A percentile compares a stretch with the other conserved stretches of the same genome.
Evolutionary conservation across 2,888 invertebrate species (phyloP).

Genomic region (Nudaria mundana): DNA sequence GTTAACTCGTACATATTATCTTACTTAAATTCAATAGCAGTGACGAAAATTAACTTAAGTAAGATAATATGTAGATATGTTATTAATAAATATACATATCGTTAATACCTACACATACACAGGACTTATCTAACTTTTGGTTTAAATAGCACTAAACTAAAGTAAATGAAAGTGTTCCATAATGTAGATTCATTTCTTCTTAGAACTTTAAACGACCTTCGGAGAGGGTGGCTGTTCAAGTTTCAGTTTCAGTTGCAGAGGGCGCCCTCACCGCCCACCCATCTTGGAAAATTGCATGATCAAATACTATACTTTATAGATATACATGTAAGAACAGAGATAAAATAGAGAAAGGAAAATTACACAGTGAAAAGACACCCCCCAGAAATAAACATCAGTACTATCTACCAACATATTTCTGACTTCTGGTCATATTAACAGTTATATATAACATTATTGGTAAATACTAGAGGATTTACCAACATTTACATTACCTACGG

Average conservation of each 20-base stretch:
- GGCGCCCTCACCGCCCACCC: slow-evolving; percentile 58
- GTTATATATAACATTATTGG: too few relatives aligned
- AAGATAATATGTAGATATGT: too few relatives aligned
- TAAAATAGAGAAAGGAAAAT: slow-evolving; percentile 35
- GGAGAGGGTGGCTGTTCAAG: slow-evolving; percentile 58
- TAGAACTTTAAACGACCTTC: slow-evolving; percentile 78
- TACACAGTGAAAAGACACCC: slow-evolving; percentile 14
- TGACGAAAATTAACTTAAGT: too few relatives aligned
- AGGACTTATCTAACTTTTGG: slow-evolving; percentile 15
- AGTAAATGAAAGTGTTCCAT: slow-evolving; percentile 70
- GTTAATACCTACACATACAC: background rate
- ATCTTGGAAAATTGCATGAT: slow-evolving; percentile 73
- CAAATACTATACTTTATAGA: slow-evolving; percentile 61
- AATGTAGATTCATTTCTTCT: slow-evolving; percentile 69
- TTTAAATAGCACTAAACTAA: slow-evolving; percentile 30
- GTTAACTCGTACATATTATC: too few relatives aligned
- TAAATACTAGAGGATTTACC: too few relatives aligned
- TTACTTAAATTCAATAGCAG: too few relatives aligned
- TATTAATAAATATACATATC: too few relatives aligned
- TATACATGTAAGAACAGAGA: slow-evolving; percentile 43
- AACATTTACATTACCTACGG: too few relatives aligned
- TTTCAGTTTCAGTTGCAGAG: slow-evolving; percentile 69
- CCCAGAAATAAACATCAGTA: too few relatives aligned
- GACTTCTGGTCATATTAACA: too few relatives aligned
- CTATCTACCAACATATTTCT: too few relatives aligned